Evolutionary conservation across 1,140 invertebrate genomes (phyloP).

Genomic region (Cydia fagiglandana): DNA sequence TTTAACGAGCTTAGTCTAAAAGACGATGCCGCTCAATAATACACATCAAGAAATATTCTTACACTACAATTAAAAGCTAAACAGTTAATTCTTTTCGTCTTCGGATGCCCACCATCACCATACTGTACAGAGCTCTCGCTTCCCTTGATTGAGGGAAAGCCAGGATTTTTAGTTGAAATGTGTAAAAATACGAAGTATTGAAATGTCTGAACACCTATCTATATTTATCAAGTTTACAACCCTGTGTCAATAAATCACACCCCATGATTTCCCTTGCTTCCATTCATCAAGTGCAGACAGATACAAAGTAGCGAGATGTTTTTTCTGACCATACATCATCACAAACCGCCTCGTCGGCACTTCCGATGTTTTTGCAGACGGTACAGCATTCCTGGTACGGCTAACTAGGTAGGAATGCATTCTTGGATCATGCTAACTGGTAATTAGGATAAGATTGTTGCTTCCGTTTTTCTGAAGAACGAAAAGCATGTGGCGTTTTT

Average conservation of each 20-base stretch:
- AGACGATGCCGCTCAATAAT: no score
- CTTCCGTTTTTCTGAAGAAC: constrained; percentile 6
- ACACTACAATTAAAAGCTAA: no score
- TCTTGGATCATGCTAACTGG: constrained; percentile 15
- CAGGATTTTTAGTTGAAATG: background rate
- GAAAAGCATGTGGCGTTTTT: constrained; percentile 1
- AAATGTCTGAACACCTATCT: background rate
- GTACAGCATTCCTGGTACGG: constrained; percentile 37
- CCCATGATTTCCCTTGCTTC: constrained; percentile 54
- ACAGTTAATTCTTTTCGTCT: no score
- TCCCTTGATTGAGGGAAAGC: no score
- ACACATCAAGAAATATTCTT: no score
- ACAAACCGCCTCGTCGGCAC: constrained; percentile 46
- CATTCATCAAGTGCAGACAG: constrained; percentile 64
- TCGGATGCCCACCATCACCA: no score
- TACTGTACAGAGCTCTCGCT: no score
- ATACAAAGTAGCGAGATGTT: constrained; percentile 48
- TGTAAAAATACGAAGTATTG: background rate
- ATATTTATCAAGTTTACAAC: constrained; percentile 29
- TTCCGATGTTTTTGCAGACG: constrained; percentile 42
- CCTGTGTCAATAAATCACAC: constrained; percentile 57
- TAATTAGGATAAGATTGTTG: constrained; percentile 10
- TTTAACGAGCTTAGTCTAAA: no score
- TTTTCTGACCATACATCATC: constrained; percentile 67
- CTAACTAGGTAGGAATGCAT: constrained; percentile 13